phyloP scores from a whole-genome alignment of 2,113 vertebrate species.

The Ranitomeya variabilis region DNA sequence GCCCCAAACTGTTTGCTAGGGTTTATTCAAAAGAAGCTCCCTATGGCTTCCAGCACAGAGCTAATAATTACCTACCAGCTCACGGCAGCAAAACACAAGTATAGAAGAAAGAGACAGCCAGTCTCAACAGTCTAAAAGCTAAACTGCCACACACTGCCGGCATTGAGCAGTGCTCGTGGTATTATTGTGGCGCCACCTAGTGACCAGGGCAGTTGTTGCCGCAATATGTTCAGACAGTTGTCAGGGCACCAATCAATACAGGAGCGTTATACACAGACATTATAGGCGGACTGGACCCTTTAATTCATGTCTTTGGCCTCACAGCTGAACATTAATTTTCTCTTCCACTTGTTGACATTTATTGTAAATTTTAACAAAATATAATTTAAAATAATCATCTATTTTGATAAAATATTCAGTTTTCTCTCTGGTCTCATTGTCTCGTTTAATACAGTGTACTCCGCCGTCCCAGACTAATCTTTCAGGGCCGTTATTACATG shows the following conservation, averaged over 20 bases:
- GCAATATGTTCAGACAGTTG: neutral
- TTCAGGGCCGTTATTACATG: neutral
- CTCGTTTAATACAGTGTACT: neutral
- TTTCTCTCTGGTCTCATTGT: neutral
- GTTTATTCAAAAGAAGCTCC: too few relatives aligned
- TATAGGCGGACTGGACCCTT: neutral
- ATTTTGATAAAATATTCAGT: slow-evolving; percentile 23
- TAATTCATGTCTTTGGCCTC: neutral
- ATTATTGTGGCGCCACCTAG: too few relatives aligned
- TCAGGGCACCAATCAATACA: neutral
- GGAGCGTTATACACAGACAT: neutral
- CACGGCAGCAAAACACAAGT: too few relatives aligned
- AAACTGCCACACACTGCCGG: too few relatives aligned
- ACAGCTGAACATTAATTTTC: neutral
- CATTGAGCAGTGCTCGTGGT: too few relatives aligned
- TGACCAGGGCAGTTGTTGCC: too few relatives aligned
- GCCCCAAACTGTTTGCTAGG: too few relatives aligned
- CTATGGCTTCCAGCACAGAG: too few relatives aligned
- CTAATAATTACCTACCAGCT: too few relatives aligned
- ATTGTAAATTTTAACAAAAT: neutral
- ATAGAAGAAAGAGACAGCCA: too few relatives aligned
- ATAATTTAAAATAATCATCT: neutral
- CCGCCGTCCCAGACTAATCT: neutral
- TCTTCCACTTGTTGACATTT: slow-evolving; percentile 12
- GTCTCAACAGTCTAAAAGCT: too few relatives aligned